Conservation (phyloP, 53 echinoderm and acorn worm species). For the Arbacia lixula region DNA sequence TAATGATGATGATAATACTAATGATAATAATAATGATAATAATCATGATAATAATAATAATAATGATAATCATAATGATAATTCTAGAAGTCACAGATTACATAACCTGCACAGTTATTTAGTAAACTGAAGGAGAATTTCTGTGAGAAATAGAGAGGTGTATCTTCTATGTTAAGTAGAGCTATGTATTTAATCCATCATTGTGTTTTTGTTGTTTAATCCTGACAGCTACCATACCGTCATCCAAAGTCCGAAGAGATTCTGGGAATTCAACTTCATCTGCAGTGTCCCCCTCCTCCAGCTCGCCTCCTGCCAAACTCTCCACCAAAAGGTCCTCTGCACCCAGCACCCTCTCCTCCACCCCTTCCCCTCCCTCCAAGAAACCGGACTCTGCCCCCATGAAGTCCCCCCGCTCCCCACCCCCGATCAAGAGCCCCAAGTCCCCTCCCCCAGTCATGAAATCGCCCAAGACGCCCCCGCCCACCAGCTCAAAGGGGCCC, state of each 20-base stretch:
- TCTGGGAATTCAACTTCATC: not conserved
- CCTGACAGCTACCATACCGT: conserved; percentile 59
- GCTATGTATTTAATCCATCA: too few species aligned
- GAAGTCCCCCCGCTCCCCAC: conserved; percentile 23
- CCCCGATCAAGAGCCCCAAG: conserved; percentile 6
- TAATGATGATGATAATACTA: too few species aligned
- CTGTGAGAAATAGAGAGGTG: too few species aligned
- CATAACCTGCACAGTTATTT: too few species aligned
- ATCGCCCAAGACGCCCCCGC: conserved; percentile 6
- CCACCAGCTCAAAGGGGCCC: conserved; percentile 3
- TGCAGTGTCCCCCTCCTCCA: conserved; percentile 7
- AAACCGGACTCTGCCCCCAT: not conserved
- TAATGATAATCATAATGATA: too few species aligned
- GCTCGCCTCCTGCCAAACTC: conserved; percentile 60
- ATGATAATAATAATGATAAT: too few species aligned
- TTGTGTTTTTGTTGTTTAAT: too few species aligned
- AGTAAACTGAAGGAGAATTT: too few species aligned
- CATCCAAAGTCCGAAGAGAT: conserved; percentile 32
- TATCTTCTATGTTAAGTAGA: too few species aligned
- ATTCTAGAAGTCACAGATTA: too few species aligned
- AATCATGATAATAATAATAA: too few species aligned
- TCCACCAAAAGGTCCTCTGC: conserved; percentile 62
- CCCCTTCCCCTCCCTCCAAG: not conserved
- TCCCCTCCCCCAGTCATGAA: not conserved
- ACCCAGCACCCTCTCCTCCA: conserved; percentile 56